Conservation (phyloP, 2,797 vertebrate genomes). For the Scolopax bukidnonensis region DNA sequence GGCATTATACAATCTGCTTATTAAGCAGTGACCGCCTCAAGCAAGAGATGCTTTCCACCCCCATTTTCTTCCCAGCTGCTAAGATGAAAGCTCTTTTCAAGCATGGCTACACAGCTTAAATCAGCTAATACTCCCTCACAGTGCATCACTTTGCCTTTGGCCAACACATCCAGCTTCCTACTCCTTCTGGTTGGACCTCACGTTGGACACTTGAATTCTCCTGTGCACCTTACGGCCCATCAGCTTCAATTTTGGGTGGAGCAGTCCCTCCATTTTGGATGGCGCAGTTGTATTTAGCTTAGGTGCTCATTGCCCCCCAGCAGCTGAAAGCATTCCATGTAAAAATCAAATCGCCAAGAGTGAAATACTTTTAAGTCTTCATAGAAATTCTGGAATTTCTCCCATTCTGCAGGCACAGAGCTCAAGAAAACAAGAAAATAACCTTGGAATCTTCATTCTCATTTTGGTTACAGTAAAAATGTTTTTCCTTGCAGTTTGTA, state of each 20-base stretch:
- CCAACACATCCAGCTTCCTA: not conserved
- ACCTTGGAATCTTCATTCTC: fast-evolving
- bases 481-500: not conserved
- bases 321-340: not conserved
- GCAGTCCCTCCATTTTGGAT: not conserved
- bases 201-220: not conserved
- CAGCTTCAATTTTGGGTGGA: not conserved
- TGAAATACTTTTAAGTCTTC: not conserved
- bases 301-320: not conserved
- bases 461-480: not conserved
- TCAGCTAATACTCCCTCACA: fast-evolving
- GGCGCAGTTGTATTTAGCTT: not conserved
- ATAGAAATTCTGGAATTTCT: not conserved
- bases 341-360: not conserved
- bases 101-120: not conserved
- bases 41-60: not conserved
- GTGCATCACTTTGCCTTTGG: not conserved
- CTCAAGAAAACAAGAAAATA: not conserved
- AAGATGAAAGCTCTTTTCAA: not conserved
- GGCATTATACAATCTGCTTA: not conserved
- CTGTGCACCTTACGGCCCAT: fast-evolving
- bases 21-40: not conserved
- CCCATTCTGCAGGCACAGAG: not conserved
- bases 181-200: not conserved
- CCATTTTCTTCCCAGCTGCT: not conserved